phyloP scores from a whole-genome alignment of 1,140 invertebrate genomes.

The Halictus rubicundus region DNA sequence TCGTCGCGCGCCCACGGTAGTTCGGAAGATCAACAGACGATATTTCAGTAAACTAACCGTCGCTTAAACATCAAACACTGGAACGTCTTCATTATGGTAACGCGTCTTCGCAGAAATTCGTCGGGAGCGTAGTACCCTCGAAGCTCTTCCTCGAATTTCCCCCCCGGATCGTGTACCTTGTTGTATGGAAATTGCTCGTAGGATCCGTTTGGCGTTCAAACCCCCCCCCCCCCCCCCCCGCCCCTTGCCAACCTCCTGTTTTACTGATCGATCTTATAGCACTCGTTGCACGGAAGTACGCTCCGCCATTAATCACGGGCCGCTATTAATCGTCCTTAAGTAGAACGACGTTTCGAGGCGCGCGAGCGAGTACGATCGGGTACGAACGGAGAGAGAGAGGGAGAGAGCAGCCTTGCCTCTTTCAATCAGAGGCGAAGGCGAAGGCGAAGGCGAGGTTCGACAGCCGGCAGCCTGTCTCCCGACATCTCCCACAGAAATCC shows the following conservation, averaged over 20 bases:
- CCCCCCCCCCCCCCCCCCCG: background rate
- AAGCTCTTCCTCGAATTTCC: conserved; percentile 7
- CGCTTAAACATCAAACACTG: conserved; percentile 9
- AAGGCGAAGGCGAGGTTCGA: conserved; percentile 24
- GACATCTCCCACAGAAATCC: background rate
- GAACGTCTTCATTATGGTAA: conserved; percentile 29
- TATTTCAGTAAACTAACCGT: conserved; percentile 2
- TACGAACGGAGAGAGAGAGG: too few relatives aligned
- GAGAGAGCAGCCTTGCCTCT: conserved; percentile 6
- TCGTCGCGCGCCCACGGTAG: background rate
- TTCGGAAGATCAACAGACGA: conserved; percentile 14
- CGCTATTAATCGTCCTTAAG: conserved; percentile 72
- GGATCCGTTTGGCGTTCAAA: conserved; percentile 37
- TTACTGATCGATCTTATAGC: conserved; percentile 40
- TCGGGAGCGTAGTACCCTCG: background rate
- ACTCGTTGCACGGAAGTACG: conserved; percentile 49
- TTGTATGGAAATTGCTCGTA: conserved; percentile 36
- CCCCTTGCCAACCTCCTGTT: conserved; percentile 17
- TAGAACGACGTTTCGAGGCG: conserved; percentile 50
- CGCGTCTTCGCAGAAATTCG: background rate
- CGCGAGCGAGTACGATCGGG: background rate
- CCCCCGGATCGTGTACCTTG: conserved; percentile 13
- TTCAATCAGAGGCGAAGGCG: conserved; percentile 46
- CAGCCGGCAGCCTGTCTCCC: conserved; percentile 16
- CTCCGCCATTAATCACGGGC: conserved; percentile 64